Conservation (phyloP, 2,888 invertebrate genomes). For the Podotricha telesiphe region DNA sequence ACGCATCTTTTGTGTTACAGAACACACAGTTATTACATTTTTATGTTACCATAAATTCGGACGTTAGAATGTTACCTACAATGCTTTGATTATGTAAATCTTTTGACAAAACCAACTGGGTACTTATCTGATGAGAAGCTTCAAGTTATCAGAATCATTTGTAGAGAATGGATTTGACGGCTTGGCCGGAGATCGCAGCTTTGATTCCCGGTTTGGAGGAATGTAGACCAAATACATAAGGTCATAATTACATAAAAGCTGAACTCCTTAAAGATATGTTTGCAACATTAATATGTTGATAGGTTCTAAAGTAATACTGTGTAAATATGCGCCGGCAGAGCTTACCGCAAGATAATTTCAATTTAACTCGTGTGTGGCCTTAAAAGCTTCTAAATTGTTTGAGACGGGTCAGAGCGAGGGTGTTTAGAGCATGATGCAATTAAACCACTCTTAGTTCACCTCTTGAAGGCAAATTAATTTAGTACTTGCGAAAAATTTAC, state of each 20-base stretch:
- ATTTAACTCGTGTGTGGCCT: constrained; percentile 59
- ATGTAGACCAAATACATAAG: too few relatives aligned
- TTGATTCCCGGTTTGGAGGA: too few relatives aligned
- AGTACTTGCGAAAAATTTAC: constrained; percentile 24
- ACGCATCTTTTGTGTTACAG: neutral
- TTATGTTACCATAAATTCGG: neutral
- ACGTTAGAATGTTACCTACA: neutral
- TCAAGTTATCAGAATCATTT: neutral
- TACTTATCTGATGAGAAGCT: neutral
- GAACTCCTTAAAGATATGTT: neutral
- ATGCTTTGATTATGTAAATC: constrained; percentile 1
- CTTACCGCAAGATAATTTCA: constrained; percentile 50
- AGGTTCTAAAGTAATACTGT: constrained; percentile 13
- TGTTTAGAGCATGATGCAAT: constrained; percentile 54
- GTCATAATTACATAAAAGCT: too few relatives aligned
- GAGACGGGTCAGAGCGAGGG: constrained; percentile 46
- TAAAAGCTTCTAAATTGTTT: constrained; percentile 64
- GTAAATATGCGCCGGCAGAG: constrained; percentile 26
- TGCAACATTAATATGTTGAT: constrained; percentile 6
- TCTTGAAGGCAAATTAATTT: constrained; percentile 49
- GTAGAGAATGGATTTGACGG: too few relatives aligned
- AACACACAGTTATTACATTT: neutral
- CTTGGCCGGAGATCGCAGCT: too few relatives aligned
- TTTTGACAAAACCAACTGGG: neutral
- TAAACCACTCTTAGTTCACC: constrained; percentile 50